Conservation (phyloP, 2,113 vertebrate species). For the Carassius gibelio region DNA sequence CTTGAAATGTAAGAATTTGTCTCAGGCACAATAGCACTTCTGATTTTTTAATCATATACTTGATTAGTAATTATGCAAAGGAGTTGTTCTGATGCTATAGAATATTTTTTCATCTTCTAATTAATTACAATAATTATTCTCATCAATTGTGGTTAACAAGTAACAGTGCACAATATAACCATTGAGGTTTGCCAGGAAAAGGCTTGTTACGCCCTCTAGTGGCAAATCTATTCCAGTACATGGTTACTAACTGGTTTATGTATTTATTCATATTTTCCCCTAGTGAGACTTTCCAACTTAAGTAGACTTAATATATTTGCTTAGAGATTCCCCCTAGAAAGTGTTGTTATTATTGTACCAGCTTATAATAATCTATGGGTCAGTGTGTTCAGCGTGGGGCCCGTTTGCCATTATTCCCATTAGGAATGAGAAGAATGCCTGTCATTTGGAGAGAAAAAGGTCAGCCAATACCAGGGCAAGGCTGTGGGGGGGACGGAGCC, state of each 20-base stretch:
- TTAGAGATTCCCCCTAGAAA: neutral
- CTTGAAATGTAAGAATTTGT: neutral
- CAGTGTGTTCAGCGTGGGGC: neutral
- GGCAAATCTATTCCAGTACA: constrained; percentile 7
- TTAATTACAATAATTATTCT: neutral
- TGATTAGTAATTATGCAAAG: neutral
- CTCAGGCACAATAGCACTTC: neutral
- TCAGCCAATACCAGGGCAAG: neutral
- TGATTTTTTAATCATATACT: neutral
- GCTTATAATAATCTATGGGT: neutral
- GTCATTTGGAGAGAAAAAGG: neutral
- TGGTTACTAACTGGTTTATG: neutral
- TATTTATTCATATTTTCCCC: neutral
- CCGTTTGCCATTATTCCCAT: neutral
- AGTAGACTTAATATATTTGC: neutral
- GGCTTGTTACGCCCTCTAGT: constrained; percentile 23
- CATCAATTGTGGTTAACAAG: constrained; percentile 5
- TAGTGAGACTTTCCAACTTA: too few relatives aligned
- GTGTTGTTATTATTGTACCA: neutral
- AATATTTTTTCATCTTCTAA: neutral
- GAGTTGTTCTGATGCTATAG: neutral
- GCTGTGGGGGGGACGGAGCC: neutral
- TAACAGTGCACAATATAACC: neutral
- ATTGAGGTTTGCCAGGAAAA: neutral
- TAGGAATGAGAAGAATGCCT: constrained; percentile 46